A percentile compares a stretch with the other conserved stretches of the same genome.
Evolutionary conservation across 2,888 invertebrate genomes (phyloP).

Genomic region (Drosophila phalerata): DNA sequence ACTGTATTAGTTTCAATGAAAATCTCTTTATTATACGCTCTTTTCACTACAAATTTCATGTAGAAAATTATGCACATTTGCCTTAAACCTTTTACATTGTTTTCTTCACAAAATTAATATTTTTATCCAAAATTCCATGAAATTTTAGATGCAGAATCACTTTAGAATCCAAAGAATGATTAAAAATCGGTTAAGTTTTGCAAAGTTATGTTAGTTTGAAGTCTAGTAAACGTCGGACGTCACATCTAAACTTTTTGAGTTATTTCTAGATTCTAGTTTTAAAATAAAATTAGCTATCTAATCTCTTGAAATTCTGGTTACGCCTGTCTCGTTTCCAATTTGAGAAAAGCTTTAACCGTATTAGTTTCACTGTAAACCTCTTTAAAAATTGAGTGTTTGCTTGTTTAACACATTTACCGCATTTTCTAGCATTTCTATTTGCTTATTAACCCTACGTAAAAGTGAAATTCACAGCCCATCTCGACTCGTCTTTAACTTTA

Average conservation of each 20-base stretch:
- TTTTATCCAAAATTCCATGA: neutral
- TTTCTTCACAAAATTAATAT: neutral
- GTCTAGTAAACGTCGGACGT: no score
- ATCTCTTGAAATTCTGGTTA: neutral
- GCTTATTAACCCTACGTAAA: constrained; percentile 31
- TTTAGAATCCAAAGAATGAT: no score
- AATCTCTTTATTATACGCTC: constrained; percentile 42
- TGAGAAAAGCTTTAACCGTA: no score
- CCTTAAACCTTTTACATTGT: neutral
- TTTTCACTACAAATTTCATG: neutral
- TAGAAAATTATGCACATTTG: neutral
- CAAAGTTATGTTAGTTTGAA: no score
- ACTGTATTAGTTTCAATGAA: constrained; percentile 49
- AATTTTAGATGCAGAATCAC: no score
- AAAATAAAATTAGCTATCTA: neutral
- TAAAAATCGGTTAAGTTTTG: no score
- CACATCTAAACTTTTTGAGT: no score
- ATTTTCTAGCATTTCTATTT: constrained; percentile 38
- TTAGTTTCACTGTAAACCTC: neutral
- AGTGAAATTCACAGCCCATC: constrained; percentile 46
- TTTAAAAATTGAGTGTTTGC: constrained; percentile 4
- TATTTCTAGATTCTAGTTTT: neutral
- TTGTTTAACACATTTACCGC: constrained; percentile 39
- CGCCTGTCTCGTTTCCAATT: neutral
- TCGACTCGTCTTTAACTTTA: constrained; percentile 1